phyloP scores from a whole-genome alignment of 37 sponge, comb jelly and placozoan species.

The Tethya wilhelma region DNA sequence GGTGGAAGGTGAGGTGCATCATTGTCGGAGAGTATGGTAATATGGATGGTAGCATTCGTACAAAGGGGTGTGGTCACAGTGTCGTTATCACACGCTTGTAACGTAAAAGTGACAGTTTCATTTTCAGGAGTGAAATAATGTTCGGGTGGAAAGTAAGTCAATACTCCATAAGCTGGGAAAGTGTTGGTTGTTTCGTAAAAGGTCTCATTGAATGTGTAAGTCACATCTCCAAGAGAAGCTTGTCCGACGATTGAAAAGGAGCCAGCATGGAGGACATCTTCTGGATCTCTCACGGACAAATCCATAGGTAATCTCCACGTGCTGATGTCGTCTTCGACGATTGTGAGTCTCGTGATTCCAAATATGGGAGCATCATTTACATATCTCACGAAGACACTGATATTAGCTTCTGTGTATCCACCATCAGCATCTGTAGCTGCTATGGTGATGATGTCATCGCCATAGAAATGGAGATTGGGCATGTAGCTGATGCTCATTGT shows the following conservation, averaged over 20 bases:
- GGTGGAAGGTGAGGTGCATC: conserved; percentile 75
- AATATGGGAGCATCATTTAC: conserved; percentile 84
- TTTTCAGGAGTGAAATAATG: conserved; percentile 41
- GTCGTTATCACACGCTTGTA: conserved; percentile 81
- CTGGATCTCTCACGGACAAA: conserved; percentile 71
- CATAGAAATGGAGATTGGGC: conserved; percentile 81
- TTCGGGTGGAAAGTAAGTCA: conserved; percentile 58
- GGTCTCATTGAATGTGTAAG: conserved; percentile 44
- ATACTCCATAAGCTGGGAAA: conserved; percentile 37
- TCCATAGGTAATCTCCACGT: conserved; percentile 61
- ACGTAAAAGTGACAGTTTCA: conserved; percentile 46
- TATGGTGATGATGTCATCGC: conserved; percentile 47
- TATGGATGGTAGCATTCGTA: conserved; percentile 42
- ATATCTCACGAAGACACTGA: conserved; percentile 55
- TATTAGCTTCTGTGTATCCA: conserved; percentile 32
- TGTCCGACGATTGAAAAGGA: conserved; percentile 60
- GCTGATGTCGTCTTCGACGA: conserved; percentile 62
- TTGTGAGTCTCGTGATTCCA: conserved; percentile 48
- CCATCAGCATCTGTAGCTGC: conserved; percentile 66
- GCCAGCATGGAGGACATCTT: conserved; percentile 63
- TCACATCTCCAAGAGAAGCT: conserved; percentile 48
- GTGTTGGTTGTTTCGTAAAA: conserved; percentile 1
- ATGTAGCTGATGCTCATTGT: conserved; percentile 51
- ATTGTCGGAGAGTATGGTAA: conserved; percentile 64
- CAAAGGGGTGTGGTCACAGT: conserved; percentile 43